phyloP scores from a whole-genome alignment of 2,113 vertebrate genomes.

The Otis tarda region DNA sequence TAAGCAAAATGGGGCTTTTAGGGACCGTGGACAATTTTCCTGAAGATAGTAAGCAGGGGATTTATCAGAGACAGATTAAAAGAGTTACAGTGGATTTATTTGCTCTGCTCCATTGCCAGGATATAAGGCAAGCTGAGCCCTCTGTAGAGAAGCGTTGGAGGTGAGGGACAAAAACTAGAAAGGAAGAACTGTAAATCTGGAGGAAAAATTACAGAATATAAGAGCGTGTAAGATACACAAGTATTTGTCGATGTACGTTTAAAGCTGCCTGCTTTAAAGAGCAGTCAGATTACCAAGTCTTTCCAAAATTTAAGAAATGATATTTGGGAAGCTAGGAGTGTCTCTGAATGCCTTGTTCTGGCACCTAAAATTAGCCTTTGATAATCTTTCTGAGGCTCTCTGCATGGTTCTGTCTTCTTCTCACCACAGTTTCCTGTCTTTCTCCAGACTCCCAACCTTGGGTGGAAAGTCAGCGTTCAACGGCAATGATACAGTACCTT shows the following conservation, averaged over 20 bases:
- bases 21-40: constrained; percentile 45
- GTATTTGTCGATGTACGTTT: neutral
- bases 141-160: neutral
- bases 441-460: neutral
- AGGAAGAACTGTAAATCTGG: neutral
- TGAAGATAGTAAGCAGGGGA: constrained; percentile 33
- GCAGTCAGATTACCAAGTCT: neutral
- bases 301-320: neutral
- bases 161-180: neutral
- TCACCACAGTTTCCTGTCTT: neutral
- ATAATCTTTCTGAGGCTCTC: neutral
- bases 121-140: neutral
- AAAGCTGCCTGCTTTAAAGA: neutral
- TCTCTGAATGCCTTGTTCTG: neutral
- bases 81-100: constrained; percentile 52
- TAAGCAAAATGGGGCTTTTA: constrained; percentile 46
- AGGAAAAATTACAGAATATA: rapidly evolving
- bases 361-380: neutral
- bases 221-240: neutral
- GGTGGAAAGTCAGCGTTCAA: neutral
- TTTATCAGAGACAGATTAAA: constrained; percentile 55
- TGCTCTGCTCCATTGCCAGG: constrained; percentile 33
- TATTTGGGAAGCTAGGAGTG: neutral
- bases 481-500: neutral
- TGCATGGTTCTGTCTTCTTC: neutral